Conservation (phyloP, 2,888 invertebrate genomes). For the Pharmacophagus antenor region DNA sequence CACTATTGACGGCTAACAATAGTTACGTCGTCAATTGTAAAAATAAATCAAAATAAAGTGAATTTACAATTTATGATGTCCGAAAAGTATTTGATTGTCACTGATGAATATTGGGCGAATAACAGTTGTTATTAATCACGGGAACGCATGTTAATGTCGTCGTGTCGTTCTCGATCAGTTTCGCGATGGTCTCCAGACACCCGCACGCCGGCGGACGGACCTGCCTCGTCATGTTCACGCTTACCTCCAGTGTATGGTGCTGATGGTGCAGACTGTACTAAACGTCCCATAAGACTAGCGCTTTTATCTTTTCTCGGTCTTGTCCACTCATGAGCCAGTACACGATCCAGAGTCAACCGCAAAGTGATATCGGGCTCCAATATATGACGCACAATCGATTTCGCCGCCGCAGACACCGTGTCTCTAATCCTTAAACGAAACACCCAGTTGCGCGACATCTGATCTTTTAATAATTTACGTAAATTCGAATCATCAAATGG, state of each 20-base stretch:
- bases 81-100: slow-evolving; percentile 52
- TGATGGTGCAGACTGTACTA: slow-evolving; percentile 82
- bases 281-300: slow-evolving; percentile 79
- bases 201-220: slow-evolving; percentile 66
- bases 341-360: slow-evolving; percentile 87
- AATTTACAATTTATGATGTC: slow-evolving; percentile 66
- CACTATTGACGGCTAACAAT: slow-evolving; percentile 72
- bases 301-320: slow-evolving; percentile 82
- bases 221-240: slow-evolving; percentile 68
- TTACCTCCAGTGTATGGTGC: slow-evolving; percentile 63
- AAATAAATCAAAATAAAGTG: slow-evolving; percentile 66
- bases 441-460: slow-evolving; percentile 89
- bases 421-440: slow-evolving; percentile 87
- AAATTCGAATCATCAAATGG: slow-evolving; percentile 95
- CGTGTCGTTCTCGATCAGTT: slow-evolving; percentile 68
- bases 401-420: slow-evolving; percentile 85
- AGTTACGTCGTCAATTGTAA: slow-evolving; percentile 71
- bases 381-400: slow-evolving; percentile 88
- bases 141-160: slow-evolving; percentile 70
- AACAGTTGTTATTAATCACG: slow-evolving; percentile 50
- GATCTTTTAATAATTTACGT: slow-evolving; percentile 90
- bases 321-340: slow-evolving; percentile 89
- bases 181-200: slow-evolving; percentile 75
- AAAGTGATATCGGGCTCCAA: slow-evolving; percentile 91
- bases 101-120: slow-evolving; percentile 30